Percentiles rank a stretch among this genome's conserved stretches.
phyloP scores from a whole-genome alignment of 1,140 invertebrate species.

The Globodera rostochiensis region DNA sequence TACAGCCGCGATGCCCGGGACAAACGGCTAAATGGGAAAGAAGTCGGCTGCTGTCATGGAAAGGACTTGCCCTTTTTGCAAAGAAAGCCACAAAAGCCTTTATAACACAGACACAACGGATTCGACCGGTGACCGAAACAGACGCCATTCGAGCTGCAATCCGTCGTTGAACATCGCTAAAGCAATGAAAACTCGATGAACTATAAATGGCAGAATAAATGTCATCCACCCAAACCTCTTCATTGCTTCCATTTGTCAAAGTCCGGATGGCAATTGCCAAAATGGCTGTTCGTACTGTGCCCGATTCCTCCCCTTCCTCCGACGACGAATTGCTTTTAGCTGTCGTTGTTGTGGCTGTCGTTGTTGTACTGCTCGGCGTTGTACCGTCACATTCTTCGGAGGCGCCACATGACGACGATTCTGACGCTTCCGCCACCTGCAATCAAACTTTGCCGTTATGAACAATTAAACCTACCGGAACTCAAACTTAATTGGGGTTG shows the following conservation, averaged over 20 bases:
- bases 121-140: slow-evolving; percentile 11
- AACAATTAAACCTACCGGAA: too few species aligned
- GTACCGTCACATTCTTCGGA: slow-evolving; percentile 2
- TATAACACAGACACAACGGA: slow-evolving; percentile 3
- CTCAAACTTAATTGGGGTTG: too few species aligned
- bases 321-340: not conserved
- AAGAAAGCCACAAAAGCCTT: slow-evolving; percentile 16
- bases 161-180: slow-evolving; percentile 5
- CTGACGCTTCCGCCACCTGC: too few species aligned
- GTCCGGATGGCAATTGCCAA: slow-evolving; percentile 9
- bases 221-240: not conserved
- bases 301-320: not conserved
- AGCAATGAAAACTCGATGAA: not conserved
- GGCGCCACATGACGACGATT: slow-evolving; percentile 4
- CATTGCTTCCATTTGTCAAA: not conserved
- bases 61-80: slow-evolving; percentile 9
- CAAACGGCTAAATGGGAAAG: not conserved
- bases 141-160: slow-evolving; percentile 19
- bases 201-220: not conserved
- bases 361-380: not conserved
- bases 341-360: not conserved
- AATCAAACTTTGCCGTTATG: too few species aligned
- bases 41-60: not conserved
- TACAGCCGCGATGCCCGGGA: slow-evolving; percentile 12
- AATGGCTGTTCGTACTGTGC: not conserved